phyloP scores from a whole-genome alignment of 2,888 invertebrate genomes.

The Trisateles emortualis region DNA sequence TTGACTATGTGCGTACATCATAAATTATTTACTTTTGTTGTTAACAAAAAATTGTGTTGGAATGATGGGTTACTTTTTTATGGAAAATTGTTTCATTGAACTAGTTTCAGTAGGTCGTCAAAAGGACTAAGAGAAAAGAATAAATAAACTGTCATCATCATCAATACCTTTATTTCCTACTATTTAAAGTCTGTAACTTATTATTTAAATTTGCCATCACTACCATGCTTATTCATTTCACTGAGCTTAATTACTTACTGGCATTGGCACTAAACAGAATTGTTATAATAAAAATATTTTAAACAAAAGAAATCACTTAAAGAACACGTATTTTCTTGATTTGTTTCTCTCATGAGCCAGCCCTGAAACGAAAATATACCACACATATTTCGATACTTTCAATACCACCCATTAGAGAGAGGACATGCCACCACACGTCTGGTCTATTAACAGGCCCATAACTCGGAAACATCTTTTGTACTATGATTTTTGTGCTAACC shows the following conservation, averaged over 20 bases:
- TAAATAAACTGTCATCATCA: no score
- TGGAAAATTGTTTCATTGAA: neutral
- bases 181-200: no score
- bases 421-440: conserved; percentile 62
- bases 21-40: conserved; percentile 32
- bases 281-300: no score
- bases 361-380: conserved; percentile 14
- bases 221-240: no score
- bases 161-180: no score
- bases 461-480: conserved; percentile 68
- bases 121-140: no score
- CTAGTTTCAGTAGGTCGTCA: neutral
- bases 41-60: conserved; percentile 22
- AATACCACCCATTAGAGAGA: conserved; percentile 51
- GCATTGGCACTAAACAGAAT: no score
- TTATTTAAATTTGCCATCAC: no score
- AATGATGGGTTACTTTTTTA: conserved; percentile 1
- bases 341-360: neutral
- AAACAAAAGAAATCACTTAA: neutral
- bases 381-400: conserved; percentile 25
- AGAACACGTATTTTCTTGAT: neutral
- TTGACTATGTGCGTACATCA: conserved; percentile 22
- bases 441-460: conserved; percentile 70
- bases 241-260: no score
- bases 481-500: conserved; percentile 65